Base-by-base conservation (phyloP, 2,888 invertebrate species). In the Nymphalis polychloros region DNA sequence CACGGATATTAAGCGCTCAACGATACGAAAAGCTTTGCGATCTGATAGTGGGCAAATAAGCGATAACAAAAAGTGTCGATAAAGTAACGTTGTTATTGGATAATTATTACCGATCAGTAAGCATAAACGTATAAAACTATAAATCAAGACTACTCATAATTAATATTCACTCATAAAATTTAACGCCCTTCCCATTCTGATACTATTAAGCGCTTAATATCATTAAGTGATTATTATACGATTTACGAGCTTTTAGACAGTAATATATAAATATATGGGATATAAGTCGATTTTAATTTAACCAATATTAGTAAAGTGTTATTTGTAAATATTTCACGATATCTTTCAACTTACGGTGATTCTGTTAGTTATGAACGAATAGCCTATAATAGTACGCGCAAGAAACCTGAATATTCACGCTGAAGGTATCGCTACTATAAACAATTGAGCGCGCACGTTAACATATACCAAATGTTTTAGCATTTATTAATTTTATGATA, bases 401-500 rank as follows among this genome's bases (percentile, higher is more conserved):
- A 35, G 46, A 20, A 60, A 53, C 64, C 68, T 68, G 68, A 68
- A 63, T 53, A 61, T 68, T 64, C 66, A 46, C 64, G 53, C 35
- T 46, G 52, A 63, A 69, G 70, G 60, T 65, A 67, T 65, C 65
- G 59, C 17, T 67, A 69, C 52, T 64, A 60, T 71, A 73, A 73
- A 73, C 73, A 74, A 64, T 70, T 41, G 69, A 60, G 63, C 69
- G 60, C 64, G 63, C 63, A 65, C 55, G 67, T 70, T 71, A 72
- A 72, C 72, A 70, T 70, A 67, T 52, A 64, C 73, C 71, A 70
- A 73, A 73, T 68, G 70, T 69, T 73, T 68, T 47, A 63, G 62
- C 67, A 59, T 72, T 73, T 70, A 70, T 70, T 72, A 72, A 69
- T 74, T 74, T 73, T 71, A 73, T 72, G 70, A 68, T 67, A 52